phyloP scores from a whole-genome alignment of 2,113 vertebrate genomes.

The Menura novaehollandiae region DNA sequence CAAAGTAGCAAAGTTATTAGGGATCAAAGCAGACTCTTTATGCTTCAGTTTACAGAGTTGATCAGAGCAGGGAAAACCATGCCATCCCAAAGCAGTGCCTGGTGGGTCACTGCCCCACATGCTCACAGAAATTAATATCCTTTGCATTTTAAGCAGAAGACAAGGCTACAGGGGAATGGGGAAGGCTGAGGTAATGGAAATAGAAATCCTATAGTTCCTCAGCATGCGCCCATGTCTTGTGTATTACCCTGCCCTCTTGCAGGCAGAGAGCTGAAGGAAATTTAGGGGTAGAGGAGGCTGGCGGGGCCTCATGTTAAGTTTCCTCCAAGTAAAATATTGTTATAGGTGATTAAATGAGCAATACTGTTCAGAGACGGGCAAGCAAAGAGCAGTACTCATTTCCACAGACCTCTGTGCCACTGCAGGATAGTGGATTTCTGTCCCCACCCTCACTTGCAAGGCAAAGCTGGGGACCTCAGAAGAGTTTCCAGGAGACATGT shows the following conservation, averaged over 20 bases:
- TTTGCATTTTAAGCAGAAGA: not conserved
- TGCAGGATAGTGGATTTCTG: not conserved
- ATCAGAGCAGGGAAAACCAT: not conserved
- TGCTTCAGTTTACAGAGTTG: not conserved
- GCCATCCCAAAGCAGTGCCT: not conserved
- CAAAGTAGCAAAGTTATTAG: not conserved
- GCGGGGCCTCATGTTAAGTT: not conserved
- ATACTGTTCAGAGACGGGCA: not conserved
- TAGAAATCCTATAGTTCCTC: not conserved
- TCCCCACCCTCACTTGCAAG: not conserved
- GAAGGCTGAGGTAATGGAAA: constrained; percentile 42
- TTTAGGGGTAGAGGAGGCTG: not conserved
- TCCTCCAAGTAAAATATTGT: not conserved
- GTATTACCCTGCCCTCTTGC: not conserved
- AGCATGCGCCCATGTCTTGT: not conserved
- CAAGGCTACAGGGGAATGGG: not conserved
- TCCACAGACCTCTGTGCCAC: not conserved
- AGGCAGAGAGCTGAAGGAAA: not conserved
- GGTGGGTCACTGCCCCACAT: not conserved
- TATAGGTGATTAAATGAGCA: not conserved
- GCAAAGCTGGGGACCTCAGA: not conserved
- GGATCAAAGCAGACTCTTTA: not conserved
- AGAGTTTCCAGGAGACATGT: not conserved
- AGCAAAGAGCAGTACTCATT: not conserved
- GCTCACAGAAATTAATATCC: not conserved